A percentile compares a stretch with the other conserved stretches of the same genome.
Conservation (phyloP, 2,113 vertebrate genomes). For the Thamnophis sirtalis region DNA sequence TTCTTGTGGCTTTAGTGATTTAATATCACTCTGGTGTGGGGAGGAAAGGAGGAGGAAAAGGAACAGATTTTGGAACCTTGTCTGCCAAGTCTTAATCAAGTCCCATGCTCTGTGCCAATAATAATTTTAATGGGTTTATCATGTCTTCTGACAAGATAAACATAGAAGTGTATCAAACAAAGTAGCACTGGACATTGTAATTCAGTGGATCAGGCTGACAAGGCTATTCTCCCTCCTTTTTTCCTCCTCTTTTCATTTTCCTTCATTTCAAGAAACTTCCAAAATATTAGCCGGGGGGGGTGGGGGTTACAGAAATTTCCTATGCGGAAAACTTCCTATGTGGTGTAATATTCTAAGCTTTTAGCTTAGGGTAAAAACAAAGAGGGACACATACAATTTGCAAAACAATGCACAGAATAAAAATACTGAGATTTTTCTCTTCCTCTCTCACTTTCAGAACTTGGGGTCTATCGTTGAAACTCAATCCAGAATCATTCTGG, state of each 20-base stretch:
- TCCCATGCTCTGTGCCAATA: conserved; percentile 64
- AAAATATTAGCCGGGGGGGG: background rate
- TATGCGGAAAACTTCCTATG: background rate
- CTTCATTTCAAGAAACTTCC: background rate
- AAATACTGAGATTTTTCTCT: background rate
- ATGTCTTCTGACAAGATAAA: conserved; percentile 59
- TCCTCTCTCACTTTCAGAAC: background rate
- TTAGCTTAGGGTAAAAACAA: background rate
- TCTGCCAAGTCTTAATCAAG: conserved; percentile 70
- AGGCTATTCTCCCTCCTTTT: conserved; percentile 33
- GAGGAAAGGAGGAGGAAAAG: background rate
- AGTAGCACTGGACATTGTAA: conserved; percentile 34
- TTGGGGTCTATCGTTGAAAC: background rate
- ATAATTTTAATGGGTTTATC: conserved; percentile 73
- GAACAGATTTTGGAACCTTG: conserved; percentile 15
- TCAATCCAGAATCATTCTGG: background rate
- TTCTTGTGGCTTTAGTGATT: conserved; percentile 67
- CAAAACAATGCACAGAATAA: background rate
- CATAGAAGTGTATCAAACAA: conserved; percentile 57
- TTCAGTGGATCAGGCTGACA: conserved; percentile 44
- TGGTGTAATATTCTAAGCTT: background rate
- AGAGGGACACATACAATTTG: background rate
- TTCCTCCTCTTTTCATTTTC: background rate
- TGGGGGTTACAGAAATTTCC: background rate
- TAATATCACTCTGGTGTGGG: conserved; percentile 52